Evolutionary conservation across 2,113 vertebrate genomes (phyloP).

Genomic region (Ptyas mucosa): DNA sequence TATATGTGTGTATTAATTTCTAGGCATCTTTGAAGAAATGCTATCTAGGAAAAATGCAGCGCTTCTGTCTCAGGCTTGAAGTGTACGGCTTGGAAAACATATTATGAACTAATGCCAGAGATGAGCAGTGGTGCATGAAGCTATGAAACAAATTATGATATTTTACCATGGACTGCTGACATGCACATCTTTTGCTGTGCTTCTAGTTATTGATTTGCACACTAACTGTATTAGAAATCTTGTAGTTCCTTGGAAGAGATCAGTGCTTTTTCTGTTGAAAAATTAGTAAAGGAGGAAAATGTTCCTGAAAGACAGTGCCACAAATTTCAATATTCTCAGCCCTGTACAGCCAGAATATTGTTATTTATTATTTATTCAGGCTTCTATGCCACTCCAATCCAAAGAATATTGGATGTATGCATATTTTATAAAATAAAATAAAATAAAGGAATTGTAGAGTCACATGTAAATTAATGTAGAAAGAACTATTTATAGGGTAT

Average conservation of each 20-base stretch:
- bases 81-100: background rate
- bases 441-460: background rate
- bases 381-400: background rate
- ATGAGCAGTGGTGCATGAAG: background rate
- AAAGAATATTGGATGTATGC: background rate
- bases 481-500: background rate
- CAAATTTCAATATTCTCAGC: background rate
- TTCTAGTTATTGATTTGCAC: background rate
- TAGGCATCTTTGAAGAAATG: background rate
- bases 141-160: background rate
- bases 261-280: background rate
- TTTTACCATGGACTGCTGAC: background rate
- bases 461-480: background rate
- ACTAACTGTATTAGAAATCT: background rate
- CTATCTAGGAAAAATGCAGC: background rate
- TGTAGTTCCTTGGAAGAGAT: background rate
- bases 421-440: background rate
- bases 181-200: background rate
- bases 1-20: accelerated
- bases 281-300: background rate
- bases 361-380: background rate
- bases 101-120: background rate
- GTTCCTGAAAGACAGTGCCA: background rate
- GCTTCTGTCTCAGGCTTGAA: background rate
- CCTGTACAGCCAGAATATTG: background rate